Evolutionary conservation across 1,140 invertebrate species (phyloP).

Genomic region (Leptopilina boulardi): DNA sequence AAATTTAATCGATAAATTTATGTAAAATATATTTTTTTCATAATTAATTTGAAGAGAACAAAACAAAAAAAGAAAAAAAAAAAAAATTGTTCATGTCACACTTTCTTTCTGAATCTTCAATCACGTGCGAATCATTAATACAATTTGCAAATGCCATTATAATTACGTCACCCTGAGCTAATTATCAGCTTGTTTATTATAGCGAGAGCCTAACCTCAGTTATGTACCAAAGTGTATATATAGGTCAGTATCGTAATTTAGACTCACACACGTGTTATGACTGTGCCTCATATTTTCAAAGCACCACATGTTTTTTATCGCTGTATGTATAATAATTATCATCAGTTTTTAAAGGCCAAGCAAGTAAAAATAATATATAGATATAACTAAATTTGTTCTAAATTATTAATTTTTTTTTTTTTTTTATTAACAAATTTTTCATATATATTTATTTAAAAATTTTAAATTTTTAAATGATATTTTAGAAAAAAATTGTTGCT

Average conservation of each 20-base stretch:
- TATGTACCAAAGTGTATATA: not conserved
- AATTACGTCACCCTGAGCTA: constrained; percentile 12
- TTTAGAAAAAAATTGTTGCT: no score
- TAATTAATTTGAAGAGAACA: not conserved
- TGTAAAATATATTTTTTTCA: not conserved
- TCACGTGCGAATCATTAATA: not conserved
- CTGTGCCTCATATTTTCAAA: constrained; percentile 11
- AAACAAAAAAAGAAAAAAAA: not conserved
- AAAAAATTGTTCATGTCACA: not conserved
- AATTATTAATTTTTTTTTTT: not conserved
- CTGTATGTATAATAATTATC: not conserved
- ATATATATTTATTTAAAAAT: no score
- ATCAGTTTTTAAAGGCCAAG: constrained; percentile 4
- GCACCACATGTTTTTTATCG: constrained; percentile 16
- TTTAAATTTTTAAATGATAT: no score
- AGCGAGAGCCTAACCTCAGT: not conserved
- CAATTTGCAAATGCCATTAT: constrained; percentile 3
- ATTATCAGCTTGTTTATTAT: constrained; percentile 19
- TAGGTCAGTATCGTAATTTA: constrained; percentile 20
- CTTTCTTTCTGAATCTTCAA: not conserved
- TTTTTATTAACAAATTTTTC: no score
- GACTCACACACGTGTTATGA: not conserved
- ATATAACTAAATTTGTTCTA: not conserved
- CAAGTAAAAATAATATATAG: not conserved
- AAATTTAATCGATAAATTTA: not conserved